Conservation (phyloP, 2,797 vertebrate species). For the Octomys mimax region DNA sequence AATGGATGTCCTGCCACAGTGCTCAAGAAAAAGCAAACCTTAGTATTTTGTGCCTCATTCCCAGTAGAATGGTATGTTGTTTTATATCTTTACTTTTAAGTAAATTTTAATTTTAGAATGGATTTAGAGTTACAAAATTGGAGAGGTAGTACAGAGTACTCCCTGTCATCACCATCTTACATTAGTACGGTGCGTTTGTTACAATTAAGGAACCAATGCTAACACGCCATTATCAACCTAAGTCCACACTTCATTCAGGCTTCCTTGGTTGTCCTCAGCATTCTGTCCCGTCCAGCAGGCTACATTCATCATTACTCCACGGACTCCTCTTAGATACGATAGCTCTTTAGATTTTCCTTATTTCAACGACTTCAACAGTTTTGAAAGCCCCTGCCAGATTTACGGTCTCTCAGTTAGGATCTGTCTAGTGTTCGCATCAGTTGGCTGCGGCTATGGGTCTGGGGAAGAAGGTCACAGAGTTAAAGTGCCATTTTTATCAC, state of each 20-base stretch:
- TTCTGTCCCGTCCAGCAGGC: not conserved
- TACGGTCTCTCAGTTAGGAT: not conserved
- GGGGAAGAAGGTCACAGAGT: not conserved
- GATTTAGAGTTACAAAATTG: not conserved
- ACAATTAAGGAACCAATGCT: not conserved
- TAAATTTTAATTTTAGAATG: slow-evolving; percentile 17
- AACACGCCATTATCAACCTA: not conserved
- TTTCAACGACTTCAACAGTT: slow-evolving; percentile 10
- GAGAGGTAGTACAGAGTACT: not conserved
- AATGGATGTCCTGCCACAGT: not conserved
- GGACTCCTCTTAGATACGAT: not conserved
- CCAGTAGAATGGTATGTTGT: not conserved
- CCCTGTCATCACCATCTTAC: not conserved
- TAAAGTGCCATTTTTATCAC: not conserved
- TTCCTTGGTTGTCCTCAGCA: slow-evolving; percentile 1
- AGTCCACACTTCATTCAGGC: not conserved
- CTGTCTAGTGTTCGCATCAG: not conserved
- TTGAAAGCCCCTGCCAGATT: not conserved
- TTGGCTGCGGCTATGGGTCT: not conserved
- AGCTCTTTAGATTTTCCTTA: not conserved
- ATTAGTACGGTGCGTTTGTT: not conserved
- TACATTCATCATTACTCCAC: not conserved
- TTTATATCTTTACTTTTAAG: slow-evolving; percentile 25
- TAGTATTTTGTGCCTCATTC: not conserved
- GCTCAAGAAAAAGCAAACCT: not conserved